Conservation (phyloP, 2,113 vertebrate species). For the Petrocephalus zakoni region DNA sequence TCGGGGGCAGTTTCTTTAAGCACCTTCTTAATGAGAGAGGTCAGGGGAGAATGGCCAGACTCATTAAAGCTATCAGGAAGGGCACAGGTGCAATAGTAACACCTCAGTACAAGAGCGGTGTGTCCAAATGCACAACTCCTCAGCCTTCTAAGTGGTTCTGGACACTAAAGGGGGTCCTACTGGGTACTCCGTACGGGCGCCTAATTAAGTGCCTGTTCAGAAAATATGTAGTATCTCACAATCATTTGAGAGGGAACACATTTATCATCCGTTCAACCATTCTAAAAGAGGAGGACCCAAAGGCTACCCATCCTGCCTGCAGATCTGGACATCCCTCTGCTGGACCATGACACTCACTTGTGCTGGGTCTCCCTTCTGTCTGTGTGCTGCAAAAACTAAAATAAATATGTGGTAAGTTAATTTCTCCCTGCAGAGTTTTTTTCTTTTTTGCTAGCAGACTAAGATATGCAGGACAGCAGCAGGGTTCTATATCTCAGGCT, state of each 20-base stretch:
- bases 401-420: neutral
- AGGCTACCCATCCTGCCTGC: neutral
- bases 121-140: neutral
- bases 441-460: neutral
- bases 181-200: neutral
- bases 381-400: neutral
- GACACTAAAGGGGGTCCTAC: neutral
- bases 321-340: neutral
- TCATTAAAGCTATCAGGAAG: neutral
- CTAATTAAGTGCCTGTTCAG: neutral
- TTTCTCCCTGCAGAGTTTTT: neutral
- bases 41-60: neutral
- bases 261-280: neutral
- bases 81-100: neutral
- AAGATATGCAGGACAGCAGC: neutral
- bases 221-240: neutral
- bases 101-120: neutral
- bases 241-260: neutral
- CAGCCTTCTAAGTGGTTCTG: neutral
- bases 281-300: neutral
- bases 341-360: neutral
- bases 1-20: neutral
- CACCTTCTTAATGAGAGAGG: neutral
- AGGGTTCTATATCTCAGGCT: neutral
- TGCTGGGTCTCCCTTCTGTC: neutral